phyloP scores from a whole-genome alignment of 2,888 invertebrate species.

The Phortica okadai region DNA sequence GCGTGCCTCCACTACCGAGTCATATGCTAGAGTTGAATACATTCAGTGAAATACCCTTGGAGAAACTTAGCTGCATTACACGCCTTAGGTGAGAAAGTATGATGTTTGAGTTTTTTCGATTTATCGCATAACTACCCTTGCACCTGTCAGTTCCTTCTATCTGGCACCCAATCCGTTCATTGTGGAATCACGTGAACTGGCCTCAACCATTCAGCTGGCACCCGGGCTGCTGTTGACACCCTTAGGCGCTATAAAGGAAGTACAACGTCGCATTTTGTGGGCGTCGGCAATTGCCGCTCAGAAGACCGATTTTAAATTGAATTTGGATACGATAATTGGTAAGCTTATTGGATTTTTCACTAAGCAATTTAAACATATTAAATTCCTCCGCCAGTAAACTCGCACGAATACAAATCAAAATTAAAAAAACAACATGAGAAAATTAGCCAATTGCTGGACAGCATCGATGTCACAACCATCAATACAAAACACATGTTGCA shows the following conservation, averaged over 20 bases:
- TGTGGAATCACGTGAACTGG: conserved; percentile 69
- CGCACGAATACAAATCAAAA: conserved; percentile 60
- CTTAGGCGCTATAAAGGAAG: conserved; percentile 72
- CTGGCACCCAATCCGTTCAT: conserved; percentile 73
- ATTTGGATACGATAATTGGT: conserved; percentile 72
- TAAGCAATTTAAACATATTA: conserved; percentile 5
- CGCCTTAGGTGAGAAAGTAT: conserved; percentile 64
- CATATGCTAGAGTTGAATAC: conserved; percentile 66
- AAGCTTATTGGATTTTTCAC: conserved; percentile 47
- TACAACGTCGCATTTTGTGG: conserved; percentile 72
- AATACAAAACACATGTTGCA: conserved; percentile 64
- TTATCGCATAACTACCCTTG: not conserved
- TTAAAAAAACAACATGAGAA: conserved; percentile 69
- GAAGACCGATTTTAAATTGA: conserved; percentile 70
- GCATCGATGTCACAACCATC: conserved; percentile 62
- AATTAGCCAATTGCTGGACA: conserved; percentile 70
- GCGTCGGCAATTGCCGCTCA: conserved; percentile 70
- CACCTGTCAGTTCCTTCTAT: conserved; percentile 61
- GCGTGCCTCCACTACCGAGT: conserved; percentile 57
- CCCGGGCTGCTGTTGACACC: conserved; percentile 74
- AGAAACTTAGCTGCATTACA: conserved; percentile 65
- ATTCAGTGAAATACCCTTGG: conserved; percentile 70
- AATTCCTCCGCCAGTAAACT: conserved; percentile 61
- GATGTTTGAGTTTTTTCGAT: not conserved
- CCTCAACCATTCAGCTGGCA: conserved; percentile 70